Base-by-base conservation (phyloP, 2,113 vertebrate genomes). In the Perca flavescens region DNA sequence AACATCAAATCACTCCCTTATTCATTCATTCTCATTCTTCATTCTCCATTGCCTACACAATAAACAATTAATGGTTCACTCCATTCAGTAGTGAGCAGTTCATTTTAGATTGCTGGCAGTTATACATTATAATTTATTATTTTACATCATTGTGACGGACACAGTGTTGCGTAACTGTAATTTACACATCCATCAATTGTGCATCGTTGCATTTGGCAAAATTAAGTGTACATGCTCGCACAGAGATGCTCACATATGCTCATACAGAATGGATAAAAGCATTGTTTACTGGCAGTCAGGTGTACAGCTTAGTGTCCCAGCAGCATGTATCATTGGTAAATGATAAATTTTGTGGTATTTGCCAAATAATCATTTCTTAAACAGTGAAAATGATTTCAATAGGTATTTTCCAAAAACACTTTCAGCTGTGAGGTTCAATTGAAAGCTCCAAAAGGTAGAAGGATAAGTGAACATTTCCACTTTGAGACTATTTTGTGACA, bases 401-500 rank as follows among this genome's bases (percentile, higher is more conserved):
- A 22, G 12, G 12, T 28, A 52, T 62, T 63, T 49, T 58, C 14
- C 14, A 53, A 66, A 67, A 65, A 40, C 1, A 46, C 9, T 25
- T 46, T 43, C 10, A 63, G 31, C 8, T 19, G 16, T 25, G 11
- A 62, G 6, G 34, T 47, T 57, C 21, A 43, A 58, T 1, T 25
- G 4, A 73, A 34, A 34, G 9, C 12, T 54, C 16, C 3, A 28
- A 57, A 57, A 10, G 1, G 19, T 13, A 34, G 25, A 21, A 54
- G 16, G 14, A 43, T 11, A 47, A n/a, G 19, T 11, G 50, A 17
- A 58, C 49, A 11, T 16, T 61, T 19, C 4, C 25, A 19, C 1
- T 72, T 28, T 54, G 52, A 70, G 52, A 85, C 53, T 25, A 70
- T 34, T 57, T 85, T 50, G 21, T 31, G 40, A 54, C 10, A 66